Evolutionary conservation across 1,140 invertebrate genomes (phyloP).

Genomic region (Drosophila nannoptera): DNA sequence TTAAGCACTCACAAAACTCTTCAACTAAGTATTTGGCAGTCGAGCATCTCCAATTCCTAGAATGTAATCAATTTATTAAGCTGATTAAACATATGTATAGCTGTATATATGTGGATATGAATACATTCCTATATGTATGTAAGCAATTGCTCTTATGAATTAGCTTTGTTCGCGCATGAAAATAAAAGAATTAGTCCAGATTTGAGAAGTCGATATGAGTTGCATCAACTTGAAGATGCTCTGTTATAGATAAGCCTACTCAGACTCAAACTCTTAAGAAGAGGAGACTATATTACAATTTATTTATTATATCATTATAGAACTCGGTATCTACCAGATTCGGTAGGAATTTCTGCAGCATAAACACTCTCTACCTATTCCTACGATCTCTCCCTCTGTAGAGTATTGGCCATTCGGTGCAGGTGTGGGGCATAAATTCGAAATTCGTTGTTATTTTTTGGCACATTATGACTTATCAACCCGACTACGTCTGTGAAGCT

Average conservation of each 20-base stretch:
- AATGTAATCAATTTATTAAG: conserved; percentile 3
- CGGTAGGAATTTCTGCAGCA: no score
- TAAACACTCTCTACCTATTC: no score
- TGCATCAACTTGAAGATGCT: conserved; percentile 1
- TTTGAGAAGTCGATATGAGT: not conserved
- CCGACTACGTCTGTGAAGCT: conserved; percentile 23
- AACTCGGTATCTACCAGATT: no score
- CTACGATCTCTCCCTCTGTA: not conserved
- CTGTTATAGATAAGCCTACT: not conserved
- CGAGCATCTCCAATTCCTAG: not conserved
- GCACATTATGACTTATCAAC: conserved; percentile 34
- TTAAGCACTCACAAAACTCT: no score
- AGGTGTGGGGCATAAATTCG: not conserved
- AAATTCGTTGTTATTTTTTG: conserved; percentile 17
- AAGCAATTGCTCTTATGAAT: conserved; percentile 12
- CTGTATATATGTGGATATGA: not conserved
- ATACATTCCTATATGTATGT: not conserved
- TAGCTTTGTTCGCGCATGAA: not conserved
- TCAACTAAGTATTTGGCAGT: conserved; percentile 1
- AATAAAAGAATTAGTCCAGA: not conserved
- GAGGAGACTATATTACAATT: no score
- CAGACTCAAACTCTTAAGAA: no score
- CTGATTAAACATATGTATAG: conserved; percentile 16
- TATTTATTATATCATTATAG: no score
- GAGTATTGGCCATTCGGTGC: not conserved